Conservation (phyloP, 2,113 vertebrate genomes). For the Pseudorhombus dupliciocellatus region DNA sequence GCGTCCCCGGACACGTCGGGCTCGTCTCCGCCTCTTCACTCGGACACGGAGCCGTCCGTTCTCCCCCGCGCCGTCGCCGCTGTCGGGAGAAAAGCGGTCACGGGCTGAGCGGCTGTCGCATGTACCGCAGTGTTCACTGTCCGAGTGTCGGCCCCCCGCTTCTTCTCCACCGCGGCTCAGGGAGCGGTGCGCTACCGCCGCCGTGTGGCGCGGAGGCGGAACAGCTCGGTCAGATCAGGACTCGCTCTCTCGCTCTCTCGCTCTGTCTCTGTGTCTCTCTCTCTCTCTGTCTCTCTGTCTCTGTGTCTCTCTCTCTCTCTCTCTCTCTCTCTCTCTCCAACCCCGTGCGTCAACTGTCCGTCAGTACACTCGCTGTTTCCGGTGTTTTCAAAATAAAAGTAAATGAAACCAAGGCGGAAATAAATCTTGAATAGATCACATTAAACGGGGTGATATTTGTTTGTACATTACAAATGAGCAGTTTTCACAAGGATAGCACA, state of each 20-base stretch:
- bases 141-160: constrained; percentile 56
- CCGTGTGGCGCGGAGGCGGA: constrained; percentile 44
- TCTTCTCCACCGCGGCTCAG: neutral
- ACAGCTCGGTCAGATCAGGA: constrained; percentile 2
- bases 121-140: constrained; percentile 68
- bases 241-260: neutral
- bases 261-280: neutral
- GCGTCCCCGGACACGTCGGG: neutral
- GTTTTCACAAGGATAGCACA: too few species aligned
- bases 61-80: constrained; percentile 54
- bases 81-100: constrained; percentile 38
- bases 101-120: constrained; percentile 36
- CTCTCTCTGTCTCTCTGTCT: too few species aligned
- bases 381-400: neutral
- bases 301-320: too few species aligned
- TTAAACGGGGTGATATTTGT: too few species aligned
- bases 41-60: constrained; percentile 32
- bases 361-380: neutral
- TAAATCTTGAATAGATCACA: neutral
- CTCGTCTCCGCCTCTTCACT: constrained; percentile 33
- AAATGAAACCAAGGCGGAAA: neutral
- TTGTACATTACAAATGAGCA: too few species aligned
- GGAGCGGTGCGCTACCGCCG: constrained; percentile 14
- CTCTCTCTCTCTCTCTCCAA: too few species aligned
- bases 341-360: too few species aligned